Percentiles rank a stretch among this genome's conserved stretches.
Evolutionary conservation across 1,140 invertebrate genomes (phyloP).

Genomic region (Drosophila carrolli): DNA sequence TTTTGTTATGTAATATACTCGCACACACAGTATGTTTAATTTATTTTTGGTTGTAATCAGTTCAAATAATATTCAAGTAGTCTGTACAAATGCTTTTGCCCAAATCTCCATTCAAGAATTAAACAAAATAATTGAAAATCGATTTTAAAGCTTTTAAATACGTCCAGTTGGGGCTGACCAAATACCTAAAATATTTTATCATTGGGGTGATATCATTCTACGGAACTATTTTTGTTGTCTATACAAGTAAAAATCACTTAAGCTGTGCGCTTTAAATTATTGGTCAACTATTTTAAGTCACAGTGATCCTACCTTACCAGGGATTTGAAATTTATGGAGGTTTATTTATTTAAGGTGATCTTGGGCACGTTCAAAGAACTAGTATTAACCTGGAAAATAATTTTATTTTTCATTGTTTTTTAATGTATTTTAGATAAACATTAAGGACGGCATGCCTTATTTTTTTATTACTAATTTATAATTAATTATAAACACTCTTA

Average conservation of each 20-base stretch:
- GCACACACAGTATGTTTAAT: neutral
- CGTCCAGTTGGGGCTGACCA: conserved; percentile 39
- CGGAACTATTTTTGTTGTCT: conserved; percentile 1
- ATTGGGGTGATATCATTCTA: conserved; percentile 23
- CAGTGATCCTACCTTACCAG: neutral
- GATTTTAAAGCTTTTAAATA: conserved; percentile 51
- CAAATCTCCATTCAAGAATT: conserved; percentile 11
- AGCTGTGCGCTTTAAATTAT: conserved; percentile 8
- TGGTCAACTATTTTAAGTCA: conserved; percentile 8
- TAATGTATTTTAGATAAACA: neutral
- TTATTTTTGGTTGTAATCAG: conserved; percentile 24
- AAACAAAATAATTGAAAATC: conserved; percentile 15
- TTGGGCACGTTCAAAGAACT: conserved; percentile 1
- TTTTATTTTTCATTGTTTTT: neutral
- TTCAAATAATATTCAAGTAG: conserved; percentile 16
- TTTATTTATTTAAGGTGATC: conserved; percentile 9
- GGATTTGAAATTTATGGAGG: neutral
- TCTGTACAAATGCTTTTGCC: neutral
- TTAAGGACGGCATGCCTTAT: neutral
- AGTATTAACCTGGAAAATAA: neutral
- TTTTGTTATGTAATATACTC: conserved; percentile 6
- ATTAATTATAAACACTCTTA: neutral
- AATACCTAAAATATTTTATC: conserved; percentile 33
- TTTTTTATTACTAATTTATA: no score
- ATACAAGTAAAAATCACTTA: conserved; percentile 4